These are phyloP conservation scores for Muschampia plurimacula DNA, from an alignment of 2,888 invertebrate genomes.

Conservation along the genomic window DNA sequence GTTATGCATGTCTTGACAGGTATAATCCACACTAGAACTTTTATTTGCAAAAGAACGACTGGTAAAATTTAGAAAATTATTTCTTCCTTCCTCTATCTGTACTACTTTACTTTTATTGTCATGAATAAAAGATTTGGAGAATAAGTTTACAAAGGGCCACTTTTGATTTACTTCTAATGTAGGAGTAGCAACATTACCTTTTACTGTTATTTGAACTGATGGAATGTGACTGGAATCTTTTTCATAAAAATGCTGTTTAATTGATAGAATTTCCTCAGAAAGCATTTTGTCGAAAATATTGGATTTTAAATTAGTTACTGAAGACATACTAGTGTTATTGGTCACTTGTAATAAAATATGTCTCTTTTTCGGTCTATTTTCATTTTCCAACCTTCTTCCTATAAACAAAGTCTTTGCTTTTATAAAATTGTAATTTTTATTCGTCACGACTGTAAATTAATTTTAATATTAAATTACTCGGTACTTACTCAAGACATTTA, in stretches of 20 bases:
- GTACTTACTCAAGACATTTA: constrained; percentile 2
- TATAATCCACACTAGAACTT: background rate
- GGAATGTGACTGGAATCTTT: constrained; percentile 53
- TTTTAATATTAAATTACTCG: background rate
- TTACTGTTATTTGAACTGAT: constrained; percentile 50
- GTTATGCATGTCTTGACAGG: constrained; percentile 24
- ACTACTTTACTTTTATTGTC: background rate
- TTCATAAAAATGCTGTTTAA: constrained; percentile 62
- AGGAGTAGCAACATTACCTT: constrained; percentile 55
- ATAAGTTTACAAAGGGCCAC: constrained; percentile 60
- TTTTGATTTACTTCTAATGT: constrained; percentile 64
- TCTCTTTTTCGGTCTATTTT: background rate
- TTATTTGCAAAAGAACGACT: background rate
- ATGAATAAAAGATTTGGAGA: constrained; percentile 11
- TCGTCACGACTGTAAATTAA: background rate
- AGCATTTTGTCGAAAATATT: constrained; percentile 70
- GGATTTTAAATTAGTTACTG: constrained; percentile 58
- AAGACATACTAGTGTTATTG: background rate
- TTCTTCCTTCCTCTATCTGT: background rate
- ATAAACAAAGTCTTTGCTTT: background rate
- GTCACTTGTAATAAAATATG: background rate
- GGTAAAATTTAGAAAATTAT: constrained; percentile 3
- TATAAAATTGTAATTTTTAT: background rate
- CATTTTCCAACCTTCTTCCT: constrained; percentile 13
- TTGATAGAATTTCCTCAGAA: constrained; percentile 69